Conservation (phyloP, 2,113 vertebrate species). For the Pseudonaja textilis region DNA sequence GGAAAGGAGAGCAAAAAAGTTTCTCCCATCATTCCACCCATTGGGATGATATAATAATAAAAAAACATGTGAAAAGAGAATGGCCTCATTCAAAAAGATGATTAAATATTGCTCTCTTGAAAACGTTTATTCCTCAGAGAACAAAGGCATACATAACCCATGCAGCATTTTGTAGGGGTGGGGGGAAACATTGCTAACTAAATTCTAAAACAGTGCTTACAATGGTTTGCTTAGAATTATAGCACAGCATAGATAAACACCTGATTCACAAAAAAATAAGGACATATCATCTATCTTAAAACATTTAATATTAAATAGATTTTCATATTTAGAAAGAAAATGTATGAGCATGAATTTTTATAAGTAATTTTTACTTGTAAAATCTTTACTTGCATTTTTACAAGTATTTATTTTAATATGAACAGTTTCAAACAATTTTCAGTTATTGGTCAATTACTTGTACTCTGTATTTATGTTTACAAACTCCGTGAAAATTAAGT, state of each 20-base stretch:
- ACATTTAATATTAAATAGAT: background rate
- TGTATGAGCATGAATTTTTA: background rate
- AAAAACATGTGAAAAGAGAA: background rate
- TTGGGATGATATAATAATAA: background rate
- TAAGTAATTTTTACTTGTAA: background rate
- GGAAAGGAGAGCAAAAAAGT: background rate
- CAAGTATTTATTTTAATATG: background rate
- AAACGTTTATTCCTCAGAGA: background rate
- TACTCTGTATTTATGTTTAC: background rate
- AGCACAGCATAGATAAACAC: background rate
- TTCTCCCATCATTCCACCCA: background rate
- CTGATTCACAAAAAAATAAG: background rate
- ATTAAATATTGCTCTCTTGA: background rate
- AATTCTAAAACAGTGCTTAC: background rate
- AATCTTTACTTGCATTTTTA: background rate
- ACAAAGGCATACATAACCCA: background rate
- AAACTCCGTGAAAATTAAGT: background rate
- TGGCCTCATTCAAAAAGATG: background rate
- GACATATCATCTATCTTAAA: background rate
- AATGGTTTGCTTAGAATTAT: background rate
- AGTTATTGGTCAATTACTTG: background rate
- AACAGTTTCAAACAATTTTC: background rate
- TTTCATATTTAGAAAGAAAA: background rate
- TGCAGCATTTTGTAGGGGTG: background rate
- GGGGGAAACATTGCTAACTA: background rate